Percentiles rank a stretch among this genome's conserved stretches.
These are phyloP conservation scores for Siderastrea siderea DNA, from an alignment of 92 coral and sea anemone species.

Conservation along the genomic window DNA sequence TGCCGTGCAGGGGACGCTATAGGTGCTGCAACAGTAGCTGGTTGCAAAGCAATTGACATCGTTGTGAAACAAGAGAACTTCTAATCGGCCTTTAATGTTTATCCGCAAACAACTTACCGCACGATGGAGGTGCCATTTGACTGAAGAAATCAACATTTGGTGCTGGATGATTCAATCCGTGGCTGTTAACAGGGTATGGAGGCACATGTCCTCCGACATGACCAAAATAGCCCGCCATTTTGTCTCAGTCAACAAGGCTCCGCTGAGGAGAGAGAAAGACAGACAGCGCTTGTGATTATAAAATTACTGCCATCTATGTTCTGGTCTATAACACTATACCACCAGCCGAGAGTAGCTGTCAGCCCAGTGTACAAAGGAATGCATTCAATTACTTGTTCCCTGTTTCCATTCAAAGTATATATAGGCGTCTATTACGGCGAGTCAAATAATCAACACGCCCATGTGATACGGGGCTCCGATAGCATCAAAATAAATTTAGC, in stretches of 20 bases:
- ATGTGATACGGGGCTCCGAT: constrained; percentile 28
- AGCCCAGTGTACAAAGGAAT: constrained; percentile 67
- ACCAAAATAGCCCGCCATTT: constrained; percentile 94
- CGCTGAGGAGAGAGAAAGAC: constrained; percentile 44
- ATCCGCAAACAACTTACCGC: constrained; percentile 76
- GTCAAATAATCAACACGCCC: constrained; percentile 55
- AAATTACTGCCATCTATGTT: constrained; percentile 42
- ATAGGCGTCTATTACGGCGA: constrained; percentile 37
- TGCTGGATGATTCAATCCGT: constrained; percentile 79
- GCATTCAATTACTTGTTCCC: constrained; percentile 65
- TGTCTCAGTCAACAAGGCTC: constrained; percentile 28
- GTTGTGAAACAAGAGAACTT: not conserved
- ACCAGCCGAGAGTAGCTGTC: constrained; percentile 71
- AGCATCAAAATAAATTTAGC: constrained; percentile 46
- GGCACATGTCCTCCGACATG: constrained; percentile 85
- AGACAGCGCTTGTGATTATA: constrained; percentile 46
- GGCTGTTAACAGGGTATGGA: constrained; percentile 72
- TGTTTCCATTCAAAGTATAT: constrained; percentile 73
- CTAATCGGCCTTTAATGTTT: constrained; percentile 21
- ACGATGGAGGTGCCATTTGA: constrained; percentile 86
- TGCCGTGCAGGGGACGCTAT: not conserved
- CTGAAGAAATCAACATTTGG: constrained; percentile 93
- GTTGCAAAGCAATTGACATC: not conserved
- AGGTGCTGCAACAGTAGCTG: not conserved
- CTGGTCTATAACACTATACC: constrained; percentile 59